These are phyloP conservation scores for Quiscalus mexicanus DNA, from an alignment of 2,113 vertebrate genomes.

Conservation along the genomic window DNA sequence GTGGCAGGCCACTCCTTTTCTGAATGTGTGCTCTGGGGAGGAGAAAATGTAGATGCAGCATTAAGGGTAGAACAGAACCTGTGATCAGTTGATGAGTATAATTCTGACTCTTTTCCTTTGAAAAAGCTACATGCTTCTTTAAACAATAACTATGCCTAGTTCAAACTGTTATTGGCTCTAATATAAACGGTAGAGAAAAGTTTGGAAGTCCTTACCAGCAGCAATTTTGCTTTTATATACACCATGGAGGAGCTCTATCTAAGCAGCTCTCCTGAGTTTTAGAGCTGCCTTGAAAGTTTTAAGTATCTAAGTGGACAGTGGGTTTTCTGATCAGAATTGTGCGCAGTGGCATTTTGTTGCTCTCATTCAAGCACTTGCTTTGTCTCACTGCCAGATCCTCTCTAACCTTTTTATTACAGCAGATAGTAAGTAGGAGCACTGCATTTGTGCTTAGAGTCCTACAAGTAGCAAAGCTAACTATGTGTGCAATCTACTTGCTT, in stretches of 20 bases:
- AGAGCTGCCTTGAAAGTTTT: background rate
- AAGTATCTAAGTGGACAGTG: background rate
- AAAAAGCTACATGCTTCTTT: constrained; percentile 13
- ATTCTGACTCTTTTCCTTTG: background rate
- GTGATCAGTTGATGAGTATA: background rate
- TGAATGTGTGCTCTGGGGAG: background rate
- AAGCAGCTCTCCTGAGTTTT: background rate
- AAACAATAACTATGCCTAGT: background rate
- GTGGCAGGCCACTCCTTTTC: constrained; percentile 6
- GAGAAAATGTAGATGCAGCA: background rate
- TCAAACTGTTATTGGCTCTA: background rate
- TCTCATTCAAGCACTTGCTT: background rate
- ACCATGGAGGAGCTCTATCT: background rate
- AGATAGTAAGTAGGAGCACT: background rate
- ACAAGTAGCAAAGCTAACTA: background rate
- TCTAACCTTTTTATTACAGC: background rate
- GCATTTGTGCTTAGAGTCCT: background rate
- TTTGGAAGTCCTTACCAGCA: background rate
- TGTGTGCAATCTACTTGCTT: background rate
- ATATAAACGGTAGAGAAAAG: background rate
- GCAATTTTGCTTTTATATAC: background rate
- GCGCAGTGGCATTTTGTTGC: background rate
- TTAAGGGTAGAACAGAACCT: constrained; percentile 21
- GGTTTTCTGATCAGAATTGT: background rate
- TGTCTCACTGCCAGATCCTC: background rate